Evolutionary conservation across 2,888 invertebrate species (phyloP).

Genomic region (Drosophila antonietae): DNA sequence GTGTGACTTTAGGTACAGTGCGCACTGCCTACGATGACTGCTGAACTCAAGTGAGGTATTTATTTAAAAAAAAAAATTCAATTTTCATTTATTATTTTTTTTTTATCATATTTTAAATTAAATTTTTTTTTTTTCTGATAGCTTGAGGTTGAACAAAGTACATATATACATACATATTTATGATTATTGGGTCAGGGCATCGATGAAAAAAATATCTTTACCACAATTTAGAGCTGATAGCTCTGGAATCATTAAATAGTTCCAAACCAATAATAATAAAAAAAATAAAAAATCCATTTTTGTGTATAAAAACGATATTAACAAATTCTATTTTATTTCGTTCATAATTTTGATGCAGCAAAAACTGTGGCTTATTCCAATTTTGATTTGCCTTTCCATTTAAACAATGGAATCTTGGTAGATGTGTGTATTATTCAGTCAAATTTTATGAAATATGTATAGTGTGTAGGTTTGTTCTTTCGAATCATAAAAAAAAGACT

Average conservation of each 20-base stretch:
- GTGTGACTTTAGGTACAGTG: slow-evolving; percentile 30
- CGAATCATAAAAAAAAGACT: slow-evolving; percentile 44
- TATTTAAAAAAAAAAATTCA: background rate
- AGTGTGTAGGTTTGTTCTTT: slow-evolving; percentile 58
- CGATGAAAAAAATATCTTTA: background rate
- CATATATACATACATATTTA: no score
- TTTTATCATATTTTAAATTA: background rate
- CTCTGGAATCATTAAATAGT: background rate
- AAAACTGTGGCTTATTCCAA: slow-evolving; percentile 32
- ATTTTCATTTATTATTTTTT: background rate
- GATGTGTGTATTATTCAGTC: slow-evolving; percentile 54
- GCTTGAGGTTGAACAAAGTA: background rate
- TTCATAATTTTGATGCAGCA: slow-evolving; percentile 62
- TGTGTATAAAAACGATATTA: slow-evolving; percentile 64
- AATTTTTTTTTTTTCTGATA: background rate
- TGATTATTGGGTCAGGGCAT: no score
- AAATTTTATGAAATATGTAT: slow-evolving; percentile 34
- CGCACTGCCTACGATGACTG: slow-evolving; percentile 1
- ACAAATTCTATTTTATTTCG: slow-evolving; percentile 76
- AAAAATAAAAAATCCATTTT: background rate
- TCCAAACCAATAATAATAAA: background rate
- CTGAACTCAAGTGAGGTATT: background rate
- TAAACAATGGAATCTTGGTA: slow-evolving; percentile 32
- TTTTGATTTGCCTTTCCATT: slow-evolving; percentile 29
- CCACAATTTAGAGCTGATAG: background rate